These are phyloP conservation scores for Mythimna vitellina DNA, from an alignment of 2,888 invertebrate species.

Conservation along the genomic window DNA sequence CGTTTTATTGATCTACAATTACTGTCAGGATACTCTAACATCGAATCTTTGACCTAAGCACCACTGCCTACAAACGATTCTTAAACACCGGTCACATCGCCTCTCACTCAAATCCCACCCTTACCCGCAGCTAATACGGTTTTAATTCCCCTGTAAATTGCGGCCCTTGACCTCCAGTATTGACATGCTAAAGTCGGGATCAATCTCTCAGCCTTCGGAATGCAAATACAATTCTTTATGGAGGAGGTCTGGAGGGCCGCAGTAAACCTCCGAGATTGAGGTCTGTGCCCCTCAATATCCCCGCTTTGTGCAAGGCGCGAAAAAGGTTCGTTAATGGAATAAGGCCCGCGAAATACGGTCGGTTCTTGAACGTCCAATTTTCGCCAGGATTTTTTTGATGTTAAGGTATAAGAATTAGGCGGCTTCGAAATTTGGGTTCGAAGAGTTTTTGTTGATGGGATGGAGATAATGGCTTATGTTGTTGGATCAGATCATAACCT, in stretches of 20 bases:
- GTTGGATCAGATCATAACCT: slow-evolving; percentile 28
- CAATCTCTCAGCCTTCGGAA: slow-evolving; percentile 79
- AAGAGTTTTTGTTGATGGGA: slow-evolving; percentile 48
- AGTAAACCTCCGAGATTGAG: slow-evolving; percentile 80
- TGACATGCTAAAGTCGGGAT: slow-evolving; percentile 81
- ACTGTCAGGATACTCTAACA: slow-evolving; percentile 41
- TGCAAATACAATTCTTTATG: slow-evolving; percentile 86
- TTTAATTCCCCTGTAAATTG: slow-evolving; percentile 38
- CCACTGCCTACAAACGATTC: slow-evolving; percentile 40
- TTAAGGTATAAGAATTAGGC: slow-evolving; percentile 62
- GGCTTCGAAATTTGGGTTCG: slow-evolving; percentile 51
- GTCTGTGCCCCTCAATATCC: slow-evolving; percentile 78
- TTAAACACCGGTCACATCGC: slow-evolving; percentile 32
- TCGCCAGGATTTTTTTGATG: slow-evolving; percentile 61
- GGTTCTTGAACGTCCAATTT: slow-evolving; percentile 60
- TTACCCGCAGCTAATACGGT: slow-evolving; percentile 46
- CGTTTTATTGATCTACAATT: slow-evolving; percentile 42
- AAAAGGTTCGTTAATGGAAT: slow-evolving; percentile 87
- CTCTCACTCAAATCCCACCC: slow-evolving; percentile 31
- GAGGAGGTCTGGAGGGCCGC: slow-evolving; percentile 71
- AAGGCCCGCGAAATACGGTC: slow-evolving; percentile 69
- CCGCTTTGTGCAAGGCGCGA: slow-evolving; percentile 80
- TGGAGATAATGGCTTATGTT: slow-evolving; percentile 48
- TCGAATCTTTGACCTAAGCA: slow-evolving; percentile 43
- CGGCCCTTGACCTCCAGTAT: slow-evolving; percentile 78